Conservation (phyloP, 37 sponge, comb jelly and placozoan genomes). For the Theonella swinhoei region DNA sequence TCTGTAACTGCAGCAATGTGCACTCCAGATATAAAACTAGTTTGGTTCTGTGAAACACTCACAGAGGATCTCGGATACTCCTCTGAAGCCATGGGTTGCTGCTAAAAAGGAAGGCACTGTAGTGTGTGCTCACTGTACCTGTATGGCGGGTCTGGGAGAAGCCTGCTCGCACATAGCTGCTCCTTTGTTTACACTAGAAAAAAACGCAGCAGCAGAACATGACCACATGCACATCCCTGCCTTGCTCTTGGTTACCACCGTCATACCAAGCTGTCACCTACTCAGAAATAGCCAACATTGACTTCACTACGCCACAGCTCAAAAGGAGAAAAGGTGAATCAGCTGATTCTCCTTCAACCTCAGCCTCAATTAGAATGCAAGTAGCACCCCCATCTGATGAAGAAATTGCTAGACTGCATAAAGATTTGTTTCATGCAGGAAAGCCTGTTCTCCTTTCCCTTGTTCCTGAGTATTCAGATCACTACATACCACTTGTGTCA, state of each 20-base stretch:
- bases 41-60: too few relatives aligned
- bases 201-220: conserved; percentile 7
- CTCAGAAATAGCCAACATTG: conserved; percentile 46
- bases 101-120: conserved; percentile 34
- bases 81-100: too few relatives aligned
- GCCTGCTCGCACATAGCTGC: too few relatives aligned
- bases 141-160: too few relatives aligned
- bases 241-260: conserved; percentile 51
- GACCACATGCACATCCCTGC: conserved; percentile 42
- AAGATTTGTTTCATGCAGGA: conserved; percentile 5
- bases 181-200: conserved; percentile 42
- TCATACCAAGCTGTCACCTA: conserved; percentile 42
- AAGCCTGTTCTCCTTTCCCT: conserved; percentile 61
- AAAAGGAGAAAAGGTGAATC: conserved; percentile 9
- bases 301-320: conserved; percentile 56
- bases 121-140: conserved; percentile 60
- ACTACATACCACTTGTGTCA: conserved; percentile 25
- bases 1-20: too few relatives aligned
- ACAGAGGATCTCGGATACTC: too few relatives aligned
- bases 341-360: background rate
- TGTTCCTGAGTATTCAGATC: conserved; percentile 31
- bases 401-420: conserved; percentile 21
- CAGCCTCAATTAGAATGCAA: background rate
- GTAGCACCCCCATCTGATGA: conserved; percentile 23
- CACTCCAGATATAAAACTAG: too few relatives aligned